Conservation (phyloP, 64 coral and sea anemone genomes). For the Montipora cactus region DNA sequence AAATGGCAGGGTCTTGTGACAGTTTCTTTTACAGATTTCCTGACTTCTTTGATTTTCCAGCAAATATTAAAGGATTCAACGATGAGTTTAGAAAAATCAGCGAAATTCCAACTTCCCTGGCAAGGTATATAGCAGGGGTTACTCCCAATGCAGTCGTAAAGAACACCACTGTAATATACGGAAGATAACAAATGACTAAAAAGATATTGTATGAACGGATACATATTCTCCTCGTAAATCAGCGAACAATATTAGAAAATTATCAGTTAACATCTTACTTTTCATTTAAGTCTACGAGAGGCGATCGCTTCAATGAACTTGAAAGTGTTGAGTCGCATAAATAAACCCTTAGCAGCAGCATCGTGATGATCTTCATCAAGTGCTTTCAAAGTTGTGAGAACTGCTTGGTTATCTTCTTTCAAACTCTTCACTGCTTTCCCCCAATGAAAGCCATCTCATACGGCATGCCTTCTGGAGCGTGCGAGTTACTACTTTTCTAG, state of each 20-base stretch:
- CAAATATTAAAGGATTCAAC: background rate
- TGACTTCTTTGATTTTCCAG: slow-evolving; percentile 4
- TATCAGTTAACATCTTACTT: too few species aligned
- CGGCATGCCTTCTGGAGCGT: slow-evolving; percentile 4
- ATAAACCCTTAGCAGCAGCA: slow-evolving; percentile 17
- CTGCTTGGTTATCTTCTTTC: background rate
- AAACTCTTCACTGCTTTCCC: slow-evolving; percentile 28
- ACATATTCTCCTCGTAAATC: too few species aligned
- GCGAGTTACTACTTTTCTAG: background rate
- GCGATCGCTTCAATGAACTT: slow-evolving; percentile 11
- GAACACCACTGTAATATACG: background rate
- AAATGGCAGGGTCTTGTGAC: background rate
- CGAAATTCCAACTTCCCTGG: background rate
- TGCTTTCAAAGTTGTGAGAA: background rate
- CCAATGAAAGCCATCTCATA: slow-evolving; percentile 7
- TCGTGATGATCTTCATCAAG: slow-evolving; percentile 5
- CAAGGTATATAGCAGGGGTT: background rate
- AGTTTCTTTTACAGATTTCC: background rate
- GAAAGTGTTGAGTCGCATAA: background rate
- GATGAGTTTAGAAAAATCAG: background rate
- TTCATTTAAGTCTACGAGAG: too few species aligned
- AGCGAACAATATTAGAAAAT: too few species aligned
- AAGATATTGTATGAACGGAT: too few species aligned
- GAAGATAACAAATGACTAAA: background rate
- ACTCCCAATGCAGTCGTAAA: background rate